Evolutionary conservation across 2,797 vertebrate genomes (phyloP), one percentile per base, ranked within the genome.

Genomic region (Betta splendens): DNA sequence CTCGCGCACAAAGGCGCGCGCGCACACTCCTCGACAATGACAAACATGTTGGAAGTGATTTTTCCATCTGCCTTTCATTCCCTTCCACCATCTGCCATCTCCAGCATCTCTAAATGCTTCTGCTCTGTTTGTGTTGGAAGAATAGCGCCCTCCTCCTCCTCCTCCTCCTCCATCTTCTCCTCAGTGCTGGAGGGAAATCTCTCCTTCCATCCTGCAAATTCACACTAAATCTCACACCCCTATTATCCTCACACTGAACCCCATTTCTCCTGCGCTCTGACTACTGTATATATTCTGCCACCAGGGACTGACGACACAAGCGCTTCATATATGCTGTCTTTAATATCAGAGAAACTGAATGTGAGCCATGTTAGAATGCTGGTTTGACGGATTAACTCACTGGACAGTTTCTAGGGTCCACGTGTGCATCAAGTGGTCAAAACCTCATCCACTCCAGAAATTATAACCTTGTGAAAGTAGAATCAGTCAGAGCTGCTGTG

Each of bases 1-100:
- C 12, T 23, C 26, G 3, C 9, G 11, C 18, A 33, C 46, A 20
- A 49, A 29, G 43, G 18, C 47, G 20, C 58, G 33, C 39, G 54
- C 60, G 51, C 31, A 49, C 68, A 23, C 62, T 49, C 66, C 62
- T 56, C 76, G 74, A 83, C 21, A 48, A 78, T 77, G 77, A 83
- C 72, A 74, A 88, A 85, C 80, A 79, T 69, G 78, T 77, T 83
- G 79, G 79, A 80, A 74, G 67, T 61, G 72, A 77, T 81, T 80
- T 86, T 83, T 83, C 85, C 86, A 80, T 88, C 86, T 84, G 84
- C 74, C 74, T 83, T 83, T 80, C 72, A 59, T 77, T 84, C 81
- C 69, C 35, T 64, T 64, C 70, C 72, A 59, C 85, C 79, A 78
- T 84, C 81, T 85, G 78, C 80, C 65, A 46, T 65, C 58, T 20